Evolutionary conservation across 1,140 invertebrate genomes (phyloP).

Genomic region (Nomia melanderi): DNA sequence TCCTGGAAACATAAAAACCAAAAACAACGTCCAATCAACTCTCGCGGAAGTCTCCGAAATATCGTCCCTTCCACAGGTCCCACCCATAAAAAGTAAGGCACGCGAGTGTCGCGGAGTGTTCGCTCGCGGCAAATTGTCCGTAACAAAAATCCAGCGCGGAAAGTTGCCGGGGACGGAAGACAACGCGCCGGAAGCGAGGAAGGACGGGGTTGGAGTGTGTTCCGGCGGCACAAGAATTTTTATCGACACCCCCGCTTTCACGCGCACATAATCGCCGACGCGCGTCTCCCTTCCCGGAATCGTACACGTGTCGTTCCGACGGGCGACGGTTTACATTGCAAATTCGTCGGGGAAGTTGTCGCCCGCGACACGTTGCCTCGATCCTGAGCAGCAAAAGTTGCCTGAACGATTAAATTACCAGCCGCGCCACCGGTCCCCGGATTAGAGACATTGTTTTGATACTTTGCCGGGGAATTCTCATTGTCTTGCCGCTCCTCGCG

Average conservation of each 20-base stretch:
- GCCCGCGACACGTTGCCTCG: conserved; percentile 56
- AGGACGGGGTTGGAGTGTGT: not conserved
- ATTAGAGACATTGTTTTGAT: conserved; percentile 30
- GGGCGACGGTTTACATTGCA: conserved; percentile 76
- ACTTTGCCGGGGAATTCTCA: not conserved
- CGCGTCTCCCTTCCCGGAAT: conserved; percentile 37
- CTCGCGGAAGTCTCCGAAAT: not conserved
- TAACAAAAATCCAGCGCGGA: not conserved
- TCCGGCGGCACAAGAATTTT: not conserved
- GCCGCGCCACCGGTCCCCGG: conserved; percentile 22
- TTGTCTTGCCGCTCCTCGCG: not conserved
- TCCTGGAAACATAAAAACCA: too few species aligned
- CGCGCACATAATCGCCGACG: not conserved
- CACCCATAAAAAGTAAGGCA: not conserved
- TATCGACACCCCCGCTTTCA: not conserved
- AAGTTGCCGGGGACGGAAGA: conserved; percentile 15
- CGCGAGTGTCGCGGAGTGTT: too few species aligned
- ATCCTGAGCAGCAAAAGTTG: conserved; percentile 68
- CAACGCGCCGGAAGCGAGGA: conserved; percentile 18
- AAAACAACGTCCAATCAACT: too few species aligned
- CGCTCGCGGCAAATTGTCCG: not conserved
- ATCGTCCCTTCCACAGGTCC: not conserved
- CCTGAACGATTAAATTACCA: conserved; percentile 74
- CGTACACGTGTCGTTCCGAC: conserved; percentile 66
- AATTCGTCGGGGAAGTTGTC: conserved; percentile 74